A percentile compares a stretch with the other conserved stretches of the same genome.
Conservation (phyloP, 2,113 vertebrate genomes). For the Pangasianodon hypophthalmus region DNA sequence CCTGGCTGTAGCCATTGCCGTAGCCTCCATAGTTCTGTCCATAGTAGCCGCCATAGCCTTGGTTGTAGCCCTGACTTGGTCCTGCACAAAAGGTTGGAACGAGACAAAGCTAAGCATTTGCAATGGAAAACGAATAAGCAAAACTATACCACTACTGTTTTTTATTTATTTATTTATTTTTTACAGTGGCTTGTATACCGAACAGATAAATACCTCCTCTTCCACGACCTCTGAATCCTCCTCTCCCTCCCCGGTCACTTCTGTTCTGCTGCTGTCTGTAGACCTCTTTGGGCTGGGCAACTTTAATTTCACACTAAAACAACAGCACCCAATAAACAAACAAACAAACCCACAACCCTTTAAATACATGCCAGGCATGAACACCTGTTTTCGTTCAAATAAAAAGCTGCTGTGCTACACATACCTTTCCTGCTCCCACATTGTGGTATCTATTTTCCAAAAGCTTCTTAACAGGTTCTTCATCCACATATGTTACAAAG, state of each 20-base stretch:
- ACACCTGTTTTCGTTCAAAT: neutral
- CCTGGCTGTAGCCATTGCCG: constrained; percentile 83
- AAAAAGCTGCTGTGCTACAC: neutral
- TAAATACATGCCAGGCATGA: neutral
- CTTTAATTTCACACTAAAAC: constrained; percentile 87
- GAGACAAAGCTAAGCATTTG: neutral
- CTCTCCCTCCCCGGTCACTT: constrained; percentile 74
- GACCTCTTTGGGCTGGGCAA: constrained; percentile 88
- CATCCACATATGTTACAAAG: constrained; percentile 85
- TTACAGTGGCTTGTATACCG: neutral
- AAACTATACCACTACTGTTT: neutral
- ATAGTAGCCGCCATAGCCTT: constrained; percentile 87
- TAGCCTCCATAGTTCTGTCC: constrained; percentile 90
- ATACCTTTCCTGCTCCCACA: constrained; percentile 88
- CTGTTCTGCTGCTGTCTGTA: constrained; percentile 86
- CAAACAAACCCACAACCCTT: neutral
- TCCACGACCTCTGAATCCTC: constrained; percentile 78
- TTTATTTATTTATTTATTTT: neutral
- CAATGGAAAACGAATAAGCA: neutral
- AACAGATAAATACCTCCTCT: constrained; percentile 73
- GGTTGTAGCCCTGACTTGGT: constrained; percentile 86
- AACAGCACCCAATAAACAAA: neutral
- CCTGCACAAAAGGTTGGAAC: constrained; percentile 70
- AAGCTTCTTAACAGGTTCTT: constrained; percentile 88
- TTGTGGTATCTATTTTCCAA: constrained; percentile 89